Evolutionary conservation across 2,113 vertebrate species (phyloP), one percentile per base, ranked within the genome.

Genomic region (Anas platyrhynchos): DNA sequence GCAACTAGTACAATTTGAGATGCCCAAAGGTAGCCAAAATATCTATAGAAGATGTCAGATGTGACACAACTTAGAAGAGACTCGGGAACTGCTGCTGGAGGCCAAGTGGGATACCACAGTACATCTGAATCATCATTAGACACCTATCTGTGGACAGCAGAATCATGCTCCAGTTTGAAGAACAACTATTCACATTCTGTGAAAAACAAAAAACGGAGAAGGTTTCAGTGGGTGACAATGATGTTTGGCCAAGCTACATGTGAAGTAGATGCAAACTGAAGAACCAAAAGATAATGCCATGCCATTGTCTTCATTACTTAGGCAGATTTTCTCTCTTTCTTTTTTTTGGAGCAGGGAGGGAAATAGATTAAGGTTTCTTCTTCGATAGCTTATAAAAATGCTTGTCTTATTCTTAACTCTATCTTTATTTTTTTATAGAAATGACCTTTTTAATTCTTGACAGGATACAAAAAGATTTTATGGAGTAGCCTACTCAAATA

Each of bases 271-370:
- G 62, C 46, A 82, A 82, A 23, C 3, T 4, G 20, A 86, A 88
- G 27, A 71, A 9, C 15, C 32, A 26, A 17, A 90, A 88, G 15
- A 83, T 58, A 66, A 78, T 14, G 17, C 27, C 12, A 78, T 14
- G 17, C 27, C 12, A 32, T 80, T 86, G 41, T 77, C 11, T 86
- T 63, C 26, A 58, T 36, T 43, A 66, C 4, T 58, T 88, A 67
- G 11, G 32, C 27, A 50, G 20, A 2, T 34, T 77, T 48, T 22
- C 7, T 44, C 6, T 17, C 16, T 44, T 6, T 43, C 7, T 44
- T 11, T 32, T 25, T 29, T 26, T 55, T 44, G 8, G 6, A 11
- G 3, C 1, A 5, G 3, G 7, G 21, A 23, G 25, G 26, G 27
- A 68, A 72, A 10, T 43, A 34, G 41, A 62, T 32, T 80, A 2